Base-by-base conservation (phyloP, 2,888 invertebrate genomes). In the Microplitis manilae region DNA sequence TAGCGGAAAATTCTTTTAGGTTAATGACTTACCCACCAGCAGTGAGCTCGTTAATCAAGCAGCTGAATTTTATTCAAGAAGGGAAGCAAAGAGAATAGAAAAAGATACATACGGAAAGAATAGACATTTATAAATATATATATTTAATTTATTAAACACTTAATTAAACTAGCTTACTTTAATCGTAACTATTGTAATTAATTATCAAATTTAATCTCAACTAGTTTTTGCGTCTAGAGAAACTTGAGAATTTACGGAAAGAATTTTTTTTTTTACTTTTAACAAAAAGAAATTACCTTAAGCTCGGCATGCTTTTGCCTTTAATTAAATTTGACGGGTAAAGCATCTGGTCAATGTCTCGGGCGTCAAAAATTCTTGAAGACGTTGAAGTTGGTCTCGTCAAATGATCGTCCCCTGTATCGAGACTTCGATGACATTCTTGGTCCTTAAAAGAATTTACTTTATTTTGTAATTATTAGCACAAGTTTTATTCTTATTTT, bases 301-400 rank as follows among this genome's bases (percentile, higher is more conserved):
- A 91, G 87, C 97, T 97, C 2, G 98, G 98, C 97, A 98, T 97
- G 92, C 97, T 98, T 91, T 97, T 97, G 79, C 98, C 97, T 92
- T 98, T 96, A 79, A 96, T 95, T 72, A 97, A 92, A 90, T 96
- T 96, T 73, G 93, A 92, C 15, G 92, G 91, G 79, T 89, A 90
- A 61, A 90, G 87, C 80, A 92, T 91, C 71, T 91, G 87, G 83
- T 92, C 92, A 20, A 91, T 91, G 40, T 92, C 91, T 80, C 92
- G 91, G 0, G 88, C 87, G 41, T 93, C 92, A 13, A 92, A 92
- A 72, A 93, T 88, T 81, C 94, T 94, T 68, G 94, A 93, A 74
- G 93, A 92, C 72, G 93, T 93, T 0, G 95, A 93, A 65, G 93
- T 94, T 1, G 94, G 95, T 82, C 94, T 93, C 0, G 94, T 93